Evolutionary conservation across 2,888 invertebrate species (phyloP).

Genomic region (Syrista parreyssii): DNA sequence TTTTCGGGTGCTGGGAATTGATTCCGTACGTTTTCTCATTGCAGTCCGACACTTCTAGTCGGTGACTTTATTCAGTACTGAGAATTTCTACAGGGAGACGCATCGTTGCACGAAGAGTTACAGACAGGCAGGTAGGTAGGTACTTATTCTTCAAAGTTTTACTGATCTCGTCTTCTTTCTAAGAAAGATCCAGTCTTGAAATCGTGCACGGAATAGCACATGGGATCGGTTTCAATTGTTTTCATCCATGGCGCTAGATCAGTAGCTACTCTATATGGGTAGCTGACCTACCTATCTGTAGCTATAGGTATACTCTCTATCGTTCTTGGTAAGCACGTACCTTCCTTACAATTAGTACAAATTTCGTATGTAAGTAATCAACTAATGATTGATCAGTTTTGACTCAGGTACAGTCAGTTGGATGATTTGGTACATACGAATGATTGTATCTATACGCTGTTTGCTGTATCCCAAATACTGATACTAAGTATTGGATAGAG

Average conservation of each 20-base stretch:
- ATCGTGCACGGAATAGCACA: not conserved
- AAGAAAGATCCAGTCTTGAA: not conserved
- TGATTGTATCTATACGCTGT: no score
- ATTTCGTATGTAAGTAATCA: not conserved
- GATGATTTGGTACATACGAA: no score
- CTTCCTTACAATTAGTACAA: not conserved
- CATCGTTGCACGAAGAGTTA: not conserved
- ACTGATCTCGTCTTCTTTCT: not conserved
- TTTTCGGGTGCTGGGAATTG: not conserved
- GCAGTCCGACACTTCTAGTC: not conserved
- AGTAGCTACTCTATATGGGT: not conserved
- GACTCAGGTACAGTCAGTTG: not conserved
- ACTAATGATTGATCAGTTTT: not conserved
- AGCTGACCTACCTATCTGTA: not conserved
- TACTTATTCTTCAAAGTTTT: not conserved
- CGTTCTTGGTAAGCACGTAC: not conserved
- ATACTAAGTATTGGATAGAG: not conserved
- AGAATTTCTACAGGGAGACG: not conserved
- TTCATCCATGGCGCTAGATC: not conserved
- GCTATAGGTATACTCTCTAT: not conserved
- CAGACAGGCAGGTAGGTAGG: not conserved
- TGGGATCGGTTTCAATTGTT: not conserved
- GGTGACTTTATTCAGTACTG: not conserved
- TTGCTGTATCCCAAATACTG: no score
- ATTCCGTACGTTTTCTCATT: not conserved